Conservation (phyloP, 2,113 vertebrate genomes). For the Entosphenus tridentatus region DNA sequence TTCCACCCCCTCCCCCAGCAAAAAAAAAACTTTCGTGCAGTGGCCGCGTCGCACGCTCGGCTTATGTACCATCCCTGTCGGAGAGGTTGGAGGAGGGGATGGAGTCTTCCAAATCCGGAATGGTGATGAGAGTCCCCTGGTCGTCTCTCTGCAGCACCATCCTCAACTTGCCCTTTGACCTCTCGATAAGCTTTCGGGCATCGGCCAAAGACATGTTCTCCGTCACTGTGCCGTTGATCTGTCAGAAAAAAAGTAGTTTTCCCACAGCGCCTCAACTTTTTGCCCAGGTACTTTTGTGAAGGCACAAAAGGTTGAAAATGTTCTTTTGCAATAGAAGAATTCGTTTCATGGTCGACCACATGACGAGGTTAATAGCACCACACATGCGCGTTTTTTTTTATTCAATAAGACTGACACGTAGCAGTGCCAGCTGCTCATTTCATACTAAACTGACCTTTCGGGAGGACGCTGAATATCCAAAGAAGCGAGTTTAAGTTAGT, state of each 20-base stretch:
- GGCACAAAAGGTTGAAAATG: background rate
- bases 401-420: background rate
- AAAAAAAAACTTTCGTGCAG: too few relatives aligned
- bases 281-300: background rate
- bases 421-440: too few relatives aligned
- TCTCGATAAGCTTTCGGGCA: constrained; percentile 62
- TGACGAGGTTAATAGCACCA: background rate
- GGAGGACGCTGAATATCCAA: too few relatives aligned
- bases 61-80: background rate
- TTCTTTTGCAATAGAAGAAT: background rate
- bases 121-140: constrained; percentile 59
- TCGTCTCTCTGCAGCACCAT: constrained; percentile 52
- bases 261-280: background rate
- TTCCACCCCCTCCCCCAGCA: background rate
- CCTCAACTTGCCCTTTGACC: constrained; percentile 46
- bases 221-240: constrained; percentile 78
- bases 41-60: too few relatives aligned
- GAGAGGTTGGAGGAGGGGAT: constrained; percentile 6
- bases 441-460: too few relatives aligned
- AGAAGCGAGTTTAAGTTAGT: too few relatives aligned
- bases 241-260: background rate
- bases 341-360: background rate
- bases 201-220: constrained; percentile 69
- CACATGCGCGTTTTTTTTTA: background rate
- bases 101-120: constrained; percentile 33